Evolutionary conservation across 2,888 invertebrate genomes (phyloP).

Genomic region (Parapristionchus giblindavisi): DNA sequence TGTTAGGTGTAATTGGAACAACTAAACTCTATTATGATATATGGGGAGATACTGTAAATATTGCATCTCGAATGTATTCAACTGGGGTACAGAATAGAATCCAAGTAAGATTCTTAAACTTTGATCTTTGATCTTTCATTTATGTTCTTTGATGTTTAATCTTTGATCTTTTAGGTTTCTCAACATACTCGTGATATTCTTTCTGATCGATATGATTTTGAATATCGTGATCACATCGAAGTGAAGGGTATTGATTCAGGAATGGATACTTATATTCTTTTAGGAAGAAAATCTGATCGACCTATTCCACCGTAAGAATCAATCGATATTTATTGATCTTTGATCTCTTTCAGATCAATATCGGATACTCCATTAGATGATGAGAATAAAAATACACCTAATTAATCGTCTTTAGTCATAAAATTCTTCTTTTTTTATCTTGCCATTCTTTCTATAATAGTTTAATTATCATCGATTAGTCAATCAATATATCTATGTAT

Average conservation of each 20-base stretch:
- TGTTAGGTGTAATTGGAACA: conserved; percentile 86
- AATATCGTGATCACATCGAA: conserved; percentile 89
- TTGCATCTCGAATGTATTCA: conserved; percentile 95
- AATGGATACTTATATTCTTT: conserved; percentile 69
- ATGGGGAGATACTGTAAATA: conserved; percentile 98
- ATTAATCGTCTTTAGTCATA: neutral
- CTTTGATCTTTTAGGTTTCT: conserved; percentile 58
- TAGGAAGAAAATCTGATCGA: conserved; percentile 58
- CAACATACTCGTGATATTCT: conserved; percentile 72
- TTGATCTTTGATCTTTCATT: neutral
- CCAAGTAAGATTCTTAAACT: conserved; percentile 68
- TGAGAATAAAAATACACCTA: conserved; percentile 20
- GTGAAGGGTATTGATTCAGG: conserved; percentile 82
- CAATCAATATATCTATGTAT: neutral
- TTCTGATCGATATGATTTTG: conserved; percentile 82
- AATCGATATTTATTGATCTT: neutral
- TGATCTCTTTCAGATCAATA: neutral
- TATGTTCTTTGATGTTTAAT: neutral
- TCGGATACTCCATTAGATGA: conserved; percentile 5
- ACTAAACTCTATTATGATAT: conserved; percentile 95
- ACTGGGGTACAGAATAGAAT: conserved; percentile 88
- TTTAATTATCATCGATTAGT: neutral
- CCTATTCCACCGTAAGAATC: conserved; percentile 44
- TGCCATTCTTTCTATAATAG: conserved; percentile 15
- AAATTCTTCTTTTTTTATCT: conserved; percentile 2